phyloP scores from a whole-genome alignment of 2,113 vertebrate genomes.

The Rutilus rutilus region DNA sequence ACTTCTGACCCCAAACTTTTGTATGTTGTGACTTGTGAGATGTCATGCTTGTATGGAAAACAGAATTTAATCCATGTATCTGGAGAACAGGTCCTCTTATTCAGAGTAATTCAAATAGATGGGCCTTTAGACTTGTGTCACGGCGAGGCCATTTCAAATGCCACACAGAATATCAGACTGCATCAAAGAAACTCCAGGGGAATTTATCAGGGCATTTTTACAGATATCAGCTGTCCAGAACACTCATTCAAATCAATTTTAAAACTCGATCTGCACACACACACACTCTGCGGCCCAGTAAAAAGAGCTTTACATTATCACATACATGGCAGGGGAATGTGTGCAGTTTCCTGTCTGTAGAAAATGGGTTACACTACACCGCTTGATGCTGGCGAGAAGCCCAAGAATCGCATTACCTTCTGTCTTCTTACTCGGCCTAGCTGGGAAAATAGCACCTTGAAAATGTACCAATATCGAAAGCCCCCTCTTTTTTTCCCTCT shows the following conservation, averaged over 20 bases:
- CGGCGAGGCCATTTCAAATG: constrained; percentile 54
- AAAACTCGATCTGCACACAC: constrained; percentile 73
- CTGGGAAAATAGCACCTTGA: constrained; percentile 68
- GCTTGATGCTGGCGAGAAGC: constrained; percentile 68
- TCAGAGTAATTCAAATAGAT: constrained; percentile 35
- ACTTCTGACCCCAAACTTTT: background rate
- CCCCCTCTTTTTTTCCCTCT: constrained; percentile 20
- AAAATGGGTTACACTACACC: constrained; percentile 69
- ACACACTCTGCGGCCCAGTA: constrained; percentile 52
- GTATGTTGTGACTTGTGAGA: background rate
- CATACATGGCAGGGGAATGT: constrained; percentile 72
- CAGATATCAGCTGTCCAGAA: constrained; percentile 77
- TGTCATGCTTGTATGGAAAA: background rate
- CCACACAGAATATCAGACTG: constrained; percentile 62
- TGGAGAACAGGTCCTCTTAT: constrained; percentile 17
- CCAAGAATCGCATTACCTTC: constrained; percentile 70
- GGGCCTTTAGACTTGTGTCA: constrained; percentile 42
- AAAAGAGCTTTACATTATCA: constrained; percentile 76
- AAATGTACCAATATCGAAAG: constrained; percentile 61
- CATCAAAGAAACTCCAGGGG: constrained; percentile 74
- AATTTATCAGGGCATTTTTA: constrained; percentile 74
- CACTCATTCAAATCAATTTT: constrained; percentile 78
- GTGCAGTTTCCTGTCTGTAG: constrained; percentile 61
- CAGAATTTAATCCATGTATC: constrained; percentile 19
- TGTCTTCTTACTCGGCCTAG: constrained; percentile 55